Conservation (phyloP, 2,113 vertebrate species). For the Crotalus horridus region DNA sequence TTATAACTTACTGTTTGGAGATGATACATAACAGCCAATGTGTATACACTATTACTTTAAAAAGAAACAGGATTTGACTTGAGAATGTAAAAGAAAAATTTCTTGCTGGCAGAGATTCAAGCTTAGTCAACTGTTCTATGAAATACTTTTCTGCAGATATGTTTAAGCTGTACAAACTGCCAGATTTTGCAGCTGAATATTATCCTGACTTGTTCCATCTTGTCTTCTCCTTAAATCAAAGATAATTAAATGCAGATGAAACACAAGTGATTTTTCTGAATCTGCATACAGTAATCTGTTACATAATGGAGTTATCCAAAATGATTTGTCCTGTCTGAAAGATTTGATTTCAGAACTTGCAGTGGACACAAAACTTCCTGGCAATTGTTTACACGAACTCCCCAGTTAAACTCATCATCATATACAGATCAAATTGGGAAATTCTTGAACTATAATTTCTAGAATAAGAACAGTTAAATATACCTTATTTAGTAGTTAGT, state of each 20-base stretch:
- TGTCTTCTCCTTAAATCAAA: conserved; percentile 26
- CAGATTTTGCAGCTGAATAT: conserved; percentile 33
- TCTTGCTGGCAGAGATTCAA: conserved; percentile 35
- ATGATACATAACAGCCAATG: not conserved
- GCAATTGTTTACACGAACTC: not conserved
- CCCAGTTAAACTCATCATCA: not conserved
- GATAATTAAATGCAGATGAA: not conserved
- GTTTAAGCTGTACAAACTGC: not conserved
- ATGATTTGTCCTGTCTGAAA: not conserved
- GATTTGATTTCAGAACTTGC: not conserved
- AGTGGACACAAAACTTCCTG: too few relatives aligned
- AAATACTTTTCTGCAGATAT: conserved; percentile 31
- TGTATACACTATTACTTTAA: conserved; percentile 15
- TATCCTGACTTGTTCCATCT: conserved; percentile 19
- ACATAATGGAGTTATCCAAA: not conserved
- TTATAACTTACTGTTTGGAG: not conserved
- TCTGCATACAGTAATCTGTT: not conserved
- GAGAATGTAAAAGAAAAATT: conserved; percentile 18
- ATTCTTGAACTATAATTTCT: not conserved
- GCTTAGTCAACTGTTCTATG: conserved; percentile 39
- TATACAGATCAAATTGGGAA: not conserved
- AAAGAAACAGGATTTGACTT: conserved; percentile 19
- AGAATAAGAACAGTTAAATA: not conserved
- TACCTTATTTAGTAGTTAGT: not conserved
- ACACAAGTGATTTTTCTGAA: not conserved